Base-by-base conservation (phyloP, 2,113 vertebrate species). In the Fulica atra region DNA sequence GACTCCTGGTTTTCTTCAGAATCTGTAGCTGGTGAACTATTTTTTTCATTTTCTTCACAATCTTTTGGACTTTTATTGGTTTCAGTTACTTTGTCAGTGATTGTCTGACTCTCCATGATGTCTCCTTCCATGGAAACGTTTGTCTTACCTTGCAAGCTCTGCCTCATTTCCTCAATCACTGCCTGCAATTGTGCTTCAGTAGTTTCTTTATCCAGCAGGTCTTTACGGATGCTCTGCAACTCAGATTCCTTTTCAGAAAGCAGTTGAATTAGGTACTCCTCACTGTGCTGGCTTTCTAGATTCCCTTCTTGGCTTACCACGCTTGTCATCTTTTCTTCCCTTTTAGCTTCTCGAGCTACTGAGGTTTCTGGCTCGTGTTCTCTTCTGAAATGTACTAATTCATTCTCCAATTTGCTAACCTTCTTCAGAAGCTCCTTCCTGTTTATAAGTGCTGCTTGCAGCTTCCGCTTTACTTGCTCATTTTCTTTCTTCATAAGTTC, bases 401-500 rank as follows among this genome's bases (percentile, higher is more conserved):
- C 98, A 24, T 92, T 95, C 97, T 99, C 98, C 86, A 99, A 88
- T 29, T 88, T 96, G 60, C 94, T 94, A 13, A 99, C 98, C 94
- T 98, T 99, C 95, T 98, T 98, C 86, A 99, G 96, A 36, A 99
- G 98, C 33, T 99, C 99, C 86, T 99, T 99, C 83, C 99, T 98
- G 89, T 98, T 99, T 69, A 98, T 92, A 28, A 99, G 98, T 8
- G 98, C 99, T 31, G 98, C 99, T 68, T 99, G 99, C 72, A 99
- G 95, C 93, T 99, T 99, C 94, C 97, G 96, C 80, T 98, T 99
- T 20, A 98, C 51, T 35, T 97, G 98, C 40, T 98, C 98, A 0
- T 98, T 98, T 81, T 99, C 98, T 87, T 98, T 99, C 96, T 97
- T 98, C 31, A 99, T 83, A 76, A 92, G 95, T 13, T 97, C 96